phyloP scores from a whole-genome alignment of 1,140 invertebrate species.

The Mylabris phalerata region DNA sequence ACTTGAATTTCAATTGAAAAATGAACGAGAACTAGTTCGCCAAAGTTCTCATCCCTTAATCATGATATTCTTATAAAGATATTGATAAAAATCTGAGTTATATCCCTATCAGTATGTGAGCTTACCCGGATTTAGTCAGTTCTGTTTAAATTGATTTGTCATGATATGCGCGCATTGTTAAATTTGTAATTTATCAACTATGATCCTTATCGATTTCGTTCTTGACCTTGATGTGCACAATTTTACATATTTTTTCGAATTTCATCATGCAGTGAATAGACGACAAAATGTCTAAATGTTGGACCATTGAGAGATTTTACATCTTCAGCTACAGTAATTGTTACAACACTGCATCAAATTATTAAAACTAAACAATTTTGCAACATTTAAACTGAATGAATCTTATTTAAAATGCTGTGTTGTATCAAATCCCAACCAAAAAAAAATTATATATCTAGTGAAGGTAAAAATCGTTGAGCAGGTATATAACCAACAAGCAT shows the following conservation, averaged over 20 bases:
- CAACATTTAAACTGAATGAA: neutral
- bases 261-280: conserved; percentile 41
- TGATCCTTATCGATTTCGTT: neutral
- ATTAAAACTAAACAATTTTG: too few species aligned
- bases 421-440: conserved; percentile 34
- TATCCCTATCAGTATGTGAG: too few species aligned
- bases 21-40: too few species aligned
- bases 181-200: neutral
- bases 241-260: conserved; percentile 37
- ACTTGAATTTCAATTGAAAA: too few species aligned
- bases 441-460: conserved; percentile 28
- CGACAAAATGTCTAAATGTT: conserved; percentile 40
- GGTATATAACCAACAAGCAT: conserved; percentile 38
- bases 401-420: conserved; percentile 24
- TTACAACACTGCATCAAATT: conserved; percentile 29
- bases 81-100: too few species aligned
- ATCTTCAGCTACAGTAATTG: conserved; percentile 40
- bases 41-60: too few species aligned
- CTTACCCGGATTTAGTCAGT: too few species aligned
- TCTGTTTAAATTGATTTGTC: too few species aligned
- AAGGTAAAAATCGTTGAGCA: conserved; percentile 37
- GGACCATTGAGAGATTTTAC: conserved; percentile 41
- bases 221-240: too few species aligned
- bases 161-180: too few species aligned
- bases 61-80: too few species aligned